Conservation (phyloP, 1,140 invertebrate genomes). For the Amyelois transitella region DNA sequence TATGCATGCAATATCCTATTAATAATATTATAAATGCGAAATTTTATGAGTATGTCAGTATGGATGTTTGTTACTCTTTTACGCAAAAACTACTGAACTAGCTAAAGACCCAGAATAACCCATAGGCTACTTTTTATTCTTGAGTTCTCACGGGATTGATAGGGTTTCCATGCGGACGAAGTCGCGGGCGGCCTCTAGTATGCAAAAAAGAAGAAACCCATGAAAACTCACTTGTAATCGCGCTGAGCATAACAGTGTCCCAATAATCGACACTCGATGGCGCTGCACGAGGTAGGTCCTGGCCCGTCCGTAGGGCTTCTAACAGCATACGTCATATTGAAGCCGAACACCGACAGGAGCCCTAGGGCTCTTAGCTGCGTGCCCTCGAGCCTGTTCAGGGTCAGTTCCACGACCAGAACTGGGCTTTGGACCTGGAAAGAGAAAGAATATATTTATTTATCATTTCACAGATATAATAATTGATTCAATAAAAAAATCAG, state of each 20-base stretch:
- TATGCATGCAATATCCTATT: no score
- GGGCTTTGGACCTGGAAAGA: slow-evolving; percentile 81
- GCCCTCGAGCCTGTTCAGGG: slow-evolving; percentile 82
- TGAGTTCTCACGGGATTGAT: no score
- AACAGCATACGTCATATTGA: slow-evolving; percentile 94
- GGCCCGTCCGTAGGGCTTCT: slow-evolving; percentile 58
- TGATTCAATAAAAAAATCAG: background rate
- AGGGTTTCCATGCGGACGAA: no score
- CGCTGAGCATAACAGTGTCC: slow-evolving; percentile 85
- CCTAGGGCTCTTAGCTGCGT: slow-evolving; percentile 87
- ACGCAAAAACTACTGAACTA: no score
- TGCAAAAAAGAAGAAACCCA: background rate
- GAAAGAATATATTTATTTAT: slow-evolving; percentile 10
- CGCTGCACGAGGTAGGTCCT: slow-evolving; percentile 80
- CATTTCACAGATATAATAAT: background rate
- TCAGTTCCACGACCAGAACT: slow-evolving; percentile 86
- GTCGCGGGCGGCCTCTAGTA: background rate
- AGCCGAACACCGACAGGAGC: slow-evolving; percentile 90
- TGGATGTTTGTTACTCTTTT: no score
- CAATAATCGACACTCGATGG: slow-evolving; percentile 85
- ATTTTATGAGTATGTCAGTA: no score
- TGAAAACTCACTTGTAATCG: slow-evolving; percentile 79
- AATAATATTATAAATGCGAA: no score
- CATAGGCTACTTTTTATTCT: no score
- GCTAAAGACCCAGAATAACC: no score